Percentiles rank a stretch among this genome's conserved stretches.
phyloP scores from a whole-genome alignment of 2,888 invertebrate species.

The Brachynemurus nebulosus region DNA sequence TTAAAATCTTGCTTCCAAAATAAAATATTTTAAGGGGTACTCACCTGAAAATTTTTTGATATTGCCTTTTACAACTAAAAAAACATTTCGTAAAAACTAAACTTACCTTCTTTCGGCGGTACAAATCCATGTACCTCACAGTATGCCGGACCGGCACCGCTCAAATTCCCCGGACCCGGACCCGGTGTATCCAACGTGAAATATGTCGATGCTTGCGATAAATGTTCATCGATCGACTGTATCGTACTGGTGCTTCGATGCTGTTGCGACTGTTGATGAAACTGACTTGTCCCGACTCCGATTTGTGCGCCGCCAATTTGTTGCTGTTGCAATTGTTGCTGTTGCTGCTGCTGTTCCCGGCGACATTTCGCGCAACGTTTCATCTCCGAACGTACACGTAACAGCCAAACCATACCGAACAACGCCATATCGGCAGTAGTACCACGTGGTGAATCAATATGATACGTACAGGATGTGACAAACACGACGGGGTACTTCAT shows the following conservation, averaged over 20 bases:
- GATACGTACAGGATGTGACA: too few species aligned
- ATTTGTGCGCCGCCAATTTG: background rate
- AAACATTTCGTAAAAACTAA: background rate
- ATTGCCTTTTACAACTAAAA: too few species aligned
- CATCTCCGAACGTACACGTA: conserved; percentile 67
- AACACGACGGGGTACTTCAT: too few species aligned
- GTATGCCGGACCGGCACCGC: conserved; percentile 32
- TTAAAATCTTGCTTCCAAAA: too few species aligned
- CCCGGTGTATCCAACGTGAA: conserved; percentile 38
- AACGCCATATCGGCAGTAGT: conserved; percentile 75
- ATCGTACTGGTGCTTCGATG: background rate
- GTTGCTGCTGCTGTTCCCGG: conserved; percentile 28
- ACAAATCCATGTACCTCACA: conserved; percentile 44
- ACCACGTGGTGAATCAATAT: too few species aligned
- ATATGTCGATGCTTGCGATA: conserved; percentile 32
- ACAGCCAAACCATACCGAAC: conserved; percentile 74
- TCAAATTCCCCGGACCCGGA: conserved; percentile 24
- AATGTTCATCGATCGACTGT: conserved; percentile 15
- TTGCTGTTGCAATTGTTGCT: conserved; percentile 5
- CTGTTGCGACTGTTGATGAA: conserved; percentile 2
- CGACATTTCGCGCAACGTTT: conserved; percentile 60
- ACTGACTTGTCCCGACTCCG: background rate
- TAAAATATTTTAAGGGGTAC: too few species aligned
- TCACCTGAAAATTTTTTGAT: too few species aligned
- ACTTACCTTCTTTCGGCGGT: conserved; percentile 39